A percentile compares a stretch with the other conserved stretches of the same genome.
Evolutionary conservation across 1,140 invertebrate genomes (phyloP).

Genomic region (Achroia grisella): DNA sequence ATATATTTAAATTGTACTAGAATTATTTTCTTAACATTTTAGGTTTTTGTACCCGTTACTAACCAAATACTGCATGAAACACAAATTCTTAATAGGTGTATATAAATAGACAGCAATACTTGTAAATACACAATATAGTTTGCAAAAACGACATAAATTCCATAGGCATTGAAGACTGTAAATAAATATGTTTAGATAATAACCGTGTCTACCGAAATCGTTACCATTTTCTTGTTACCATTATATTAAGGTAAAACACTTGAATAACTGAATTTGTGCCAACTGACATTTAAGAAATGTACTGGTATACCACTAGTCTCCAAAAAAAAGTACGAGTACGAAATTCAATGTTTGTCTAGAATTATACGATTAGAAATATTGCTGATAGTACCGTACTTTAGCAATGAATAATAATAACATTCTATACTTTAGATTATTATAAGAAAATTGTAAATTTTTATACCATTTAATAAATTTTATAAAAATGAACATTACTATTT

Average conservation of each 20-base stretch:
- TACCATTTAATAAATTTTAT: slow-evolving; percentile 62
- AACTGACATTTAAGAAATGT: slow-evolving; percentile 2
- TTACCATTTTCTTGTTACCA: slow-evolving; percentile 52
- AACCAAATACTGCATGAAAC: slow-evolving; percentile 33
- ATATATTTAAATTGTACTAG: slow-evolving; percentile 47
- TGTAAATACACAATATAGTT: slow-evolving; percentile 54
- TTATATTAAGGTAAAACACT: slow-evolving; percentile 23
- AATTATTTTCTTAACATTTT: slow-evolving; percentile 25
- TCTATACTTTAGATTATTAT: slow-evolving; percentile 24
- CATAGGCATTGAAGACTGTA: slow-evolving; percentile 49
- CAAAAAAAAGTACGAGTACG: slow-evolving; percentile 3
- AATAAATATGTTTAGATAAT: slow-evolving; percentile 27
- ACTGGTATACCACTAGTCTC: slow-evolving; percentile 18
- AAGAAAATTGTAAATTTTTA: slow-evolving; percentile 64
- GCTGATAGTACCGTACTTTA: slow-evolving; percentile 7
- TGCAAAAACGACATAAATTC: slow-evolving; percentile 21
- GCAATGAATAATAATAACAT: slow-evolving; percentile 10
- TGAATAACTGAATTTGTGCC: slow-evolving; percentile 1
- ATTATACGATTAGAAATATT: slow-evolving; percentile 3
- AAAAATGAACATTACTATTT: slow-evolving; percentile 22
- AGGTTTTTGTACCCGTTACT: slow-evolving; percentile 37
- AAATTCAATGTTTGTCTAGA: background rate
- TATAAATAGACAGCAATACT: slow-evolving; percentile 41
- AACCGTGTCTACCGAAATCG: slow-evolving; percentile 26
- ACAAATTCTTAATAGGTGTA: slow-evolving; percentile 41